Evolutionary conservation across 2,113 vertebrate species (phyloP).

Genomic region (Strix uralensis): DNA sequence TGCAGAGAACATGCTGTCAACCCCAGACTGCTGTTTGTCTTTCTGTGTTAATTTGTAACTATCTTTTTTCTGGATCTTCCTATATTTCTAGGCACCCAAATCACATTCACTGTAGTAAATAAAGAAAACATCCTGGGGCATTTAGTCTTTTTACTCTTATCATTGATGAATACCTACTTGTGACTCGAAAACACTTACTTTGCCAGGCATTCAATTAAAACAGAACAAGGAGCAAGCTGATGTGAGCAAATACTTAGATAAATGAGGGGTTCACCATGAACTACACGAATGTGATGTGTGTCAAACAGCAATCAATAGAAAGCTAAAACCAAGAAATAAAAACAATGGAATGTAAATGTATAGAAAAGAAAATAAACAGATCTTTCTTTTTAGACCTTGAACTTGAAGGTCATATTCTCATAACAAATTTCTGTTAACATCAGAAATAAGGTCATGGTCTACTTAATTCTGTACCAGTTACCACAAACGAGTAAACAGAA

Average conservation of each 20-base stretch:
- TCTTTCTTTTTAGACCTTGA: not conserved
- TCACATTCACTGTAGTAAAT: not conserved
- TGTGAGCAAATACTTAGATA: not conserved
- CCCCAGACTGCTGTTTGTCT: not conserved
- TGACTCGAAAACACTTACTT: not conserved
- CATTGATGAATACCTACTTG: not conserved
- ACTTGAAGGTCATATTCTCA: not conserved
- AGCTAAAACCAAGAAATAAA: not conserved
- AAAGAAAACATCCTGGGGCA: not conserved
- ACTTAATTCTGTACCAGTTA: not conserved
- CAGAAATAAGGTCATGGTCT: not conserved
- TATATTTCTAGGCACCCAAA: not conserved
- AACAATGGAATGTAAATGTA: not conserved
- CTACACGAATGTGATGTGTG: not conserved
- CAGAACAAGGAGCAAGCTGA: not conserved
- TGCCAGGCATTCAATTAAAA: conserved; percentile 52
- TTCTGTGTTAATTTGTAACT: not conserved
- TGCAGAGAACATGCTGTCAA: not conserved
- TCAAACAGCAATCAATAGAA: not conserved
- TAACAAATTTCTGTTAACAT: not conserved
- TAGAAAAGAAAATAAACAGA: conserved; percentile 5
- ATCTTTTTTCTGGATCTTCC: not conserved
- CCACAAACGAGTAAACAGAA: not conserved
- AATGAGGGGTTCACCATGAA: not conserved
- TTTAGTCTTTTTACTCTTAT: not conserved